A percentile compares a stretch with the other conserved stretches of the same genome.
Evolutionary conservation across 2,113 vertebrate genomes (phyloP).

Genomic region (Pantherophis guttatus): DNA sequence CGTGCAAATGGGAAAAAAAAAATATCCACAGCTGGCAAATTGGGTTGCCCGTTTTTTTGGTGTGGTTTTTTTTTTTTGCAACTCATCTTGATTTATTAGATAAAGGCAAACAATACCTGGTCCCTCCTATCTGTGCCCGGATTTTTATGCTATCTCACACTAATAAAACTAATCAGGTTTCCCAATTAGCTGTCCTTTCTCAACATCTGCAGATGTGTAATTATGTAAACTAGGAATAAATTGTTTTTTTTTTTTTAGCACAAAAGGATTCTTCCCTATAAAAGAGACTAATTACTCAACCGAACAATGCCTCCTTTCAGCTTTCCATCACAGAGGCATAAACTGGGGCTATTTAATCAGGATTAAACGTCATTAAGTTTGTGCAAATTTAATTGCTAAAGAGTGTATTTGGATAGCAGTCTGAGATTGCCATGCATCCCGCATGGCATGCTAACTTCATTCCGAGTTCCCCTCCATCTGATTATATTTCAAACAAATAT

Average conservation of each 20-base stretch:
- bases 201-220: slow-evolving; percentile 47
- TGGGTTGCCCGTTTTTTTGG: background rate
- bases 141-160: background rate
- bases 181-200: slow-evolving; percentile 43
- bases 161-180: slow-evolving; percentile 47
- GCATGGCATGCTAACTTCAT: background rate
- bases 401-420: slow-evolving; percentile 23
- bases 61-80: background rate
- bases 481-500: background rate
- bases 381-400: slow-evolving; percentile 38
- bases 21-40: slow-evolving; percentile 16
- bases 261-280: slow-evolving; percentile 39
- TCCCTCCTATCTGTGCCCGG: slow-evolving; percentile 4
- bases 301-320: slow-evolving; percentile 37
- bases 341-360: slow-evolving; percentile 38
- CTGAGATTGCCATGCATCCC: slow-evolving; percentile 10
- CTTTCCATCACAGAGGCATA: slow-evolving; percentile 49
- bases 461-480: background rate
- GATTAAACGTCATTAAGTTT: slow-evolving; percentile 52
- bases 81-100: slow-evolving; percentile 18
- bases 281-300: slow-evolving; percentile 62
- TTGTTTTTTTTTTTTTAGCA: slow-evolving; percentile 23
- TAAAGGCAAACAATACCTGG: slow-evolving; percentile 36
- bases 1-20: background rate
- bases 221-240: slow-evolving; percentile 54